Evolutionary conservation across 2,888 invertebrate genomes (phyloP).

Genomic region (Rotaria magnacalcarata): DNA sequence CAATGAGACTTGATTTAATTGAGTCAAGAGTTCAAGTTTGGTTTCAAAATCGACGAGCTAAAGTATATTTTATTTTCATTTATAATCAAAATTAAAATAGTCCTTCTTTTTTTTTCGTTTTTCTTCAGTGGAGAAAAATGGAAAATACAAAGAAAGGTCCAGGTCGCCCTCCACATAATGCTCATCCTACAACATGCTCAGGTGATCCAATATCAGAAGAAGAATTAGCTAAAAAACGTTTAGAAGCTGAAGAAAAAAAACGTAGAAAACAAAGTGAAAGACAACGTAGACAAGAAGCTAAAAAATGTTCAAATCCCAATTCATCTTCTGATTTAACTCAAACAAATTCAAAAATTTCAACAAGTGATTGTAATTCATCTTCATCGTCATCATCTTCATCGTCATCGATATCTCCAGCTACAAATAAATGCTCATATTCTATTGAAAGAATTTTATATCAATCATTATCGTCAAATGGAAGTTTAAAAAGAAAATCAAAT

Average conservation of each 20-base stretch:
- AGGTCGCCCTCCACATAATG: constrained; percentile 93
- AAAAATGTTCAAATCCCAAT: constrained; percentile 1
- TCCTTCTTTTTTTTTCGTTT: not conserved
- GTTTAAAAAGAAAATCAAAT: constrained; percentile 14
- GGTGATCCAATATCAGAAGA: constrained; percentile 90
- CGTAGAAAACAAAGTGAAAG: constrained; percentile 71
- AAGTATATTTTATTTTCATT: constrained; percentile 67
- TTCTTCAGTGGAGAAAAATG: constrained; percentile 76
- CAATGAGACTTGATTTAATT: constrained; percentile 88
- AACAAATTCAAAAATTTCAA: not conserved
- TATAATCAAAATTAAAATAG: constrained; percentile 67
- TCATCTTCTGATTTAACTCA: not conserved
- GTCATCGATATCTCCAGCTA: not conserved
- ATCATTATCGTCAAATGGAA: constrained; percentile 3
- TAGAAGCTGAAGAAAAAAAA: constrained; percentile 63
- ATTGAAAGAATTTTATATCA: constrained; percentile 28
- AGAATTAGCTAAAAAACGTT: constrained; percentile 64
- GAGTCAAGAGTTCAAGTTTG: constrained; percentile 97
- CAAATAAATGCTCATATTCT: constrained; percentile 31
- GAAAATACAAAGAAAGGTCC: constrained; percentile 98
- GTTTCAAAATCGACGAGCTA: constrained; percentile 42
- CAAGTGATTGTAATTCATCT: not conserved
- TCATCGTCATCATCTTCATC: not conserved
- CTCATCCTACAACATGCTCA: constrained; percentile 91
- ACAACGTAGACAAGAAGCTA: not conserved